A percentile compares a stretch with the other conserved stretches of the same genome.
Evolutionary conservation across 1,140 invertebrate species (phyloP).

Genomic region (Gryon sp.): DNA sequence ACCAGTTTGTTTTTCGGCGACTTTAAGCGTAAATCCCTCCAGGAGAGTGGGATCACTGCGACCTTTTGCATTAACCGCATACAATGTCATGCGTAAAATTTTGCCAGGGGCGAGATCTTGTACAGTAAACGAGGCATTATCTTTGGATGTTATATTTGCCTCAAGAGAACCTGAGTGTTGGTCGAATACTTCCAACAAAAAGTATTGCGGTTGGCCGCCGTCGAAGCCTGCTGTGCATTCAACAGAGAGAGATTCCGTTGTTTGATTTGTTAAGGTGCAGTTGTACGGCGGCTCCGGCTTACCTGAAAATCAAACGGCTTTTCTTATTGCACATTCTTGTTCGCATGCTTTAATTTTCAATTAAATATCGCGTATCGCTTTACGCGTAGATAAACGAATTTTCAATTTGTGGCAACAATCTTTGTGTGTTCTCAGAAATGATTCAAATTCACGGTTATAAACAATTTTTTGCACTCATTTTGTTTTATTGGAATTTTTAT

Average conservation of each 20-base stretch:
- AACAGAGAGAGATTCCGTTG: slow-evolving; percentile 87
- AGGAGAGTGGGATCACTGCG: slow-evolving; percentile 88
- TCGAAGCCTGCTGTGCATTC: slow-evolving; percentile 89
- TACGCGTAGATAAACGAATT: no score
- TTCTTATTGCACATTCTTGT: neutral
- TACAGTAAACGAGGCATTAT: slow-evolving; percentile 84
- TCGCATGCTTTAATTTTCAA: neutral
- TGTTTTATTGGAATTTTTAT: no score
- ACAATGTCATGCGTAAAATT: slow-evolving; percentile 85
- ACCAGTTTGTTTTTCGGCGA: slow-evolving; percentile 90
- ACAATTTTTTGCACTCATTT: no score
- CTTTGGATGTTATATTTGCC: slow-evolving; percentile 84
- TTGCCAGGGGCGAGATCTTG: slow-evolving; percentile 85
- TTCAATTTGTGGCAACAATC: no score
- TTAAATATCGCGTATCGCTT: no score
- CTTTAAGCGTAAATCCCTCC: slow-evolving; percentile 89
- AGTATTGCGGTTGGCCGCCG: slow-evolving; percentile 86
- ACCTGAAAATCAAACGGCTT: slow-evolving; percentile 77
- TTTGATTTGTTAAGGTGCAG: slow-evolving; percentile 89
- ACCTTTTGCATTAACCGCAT: slow-evolving; percentile 91
- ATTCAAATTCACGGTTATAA: no score
- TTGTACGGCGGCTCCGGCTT: slow-evolving; percentile 90
- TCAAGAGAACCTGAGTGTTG: slow-evolving; percentile 82
- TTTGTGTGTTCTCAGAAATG: no score
- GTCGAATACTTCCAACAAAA: slow-evolving; percentile 87